These are phyloP conservation scores for Scylla paramamosain DNA, from an alignment of 1,140 invertebrate genomes.

Conservation along the genomic window DNA sequence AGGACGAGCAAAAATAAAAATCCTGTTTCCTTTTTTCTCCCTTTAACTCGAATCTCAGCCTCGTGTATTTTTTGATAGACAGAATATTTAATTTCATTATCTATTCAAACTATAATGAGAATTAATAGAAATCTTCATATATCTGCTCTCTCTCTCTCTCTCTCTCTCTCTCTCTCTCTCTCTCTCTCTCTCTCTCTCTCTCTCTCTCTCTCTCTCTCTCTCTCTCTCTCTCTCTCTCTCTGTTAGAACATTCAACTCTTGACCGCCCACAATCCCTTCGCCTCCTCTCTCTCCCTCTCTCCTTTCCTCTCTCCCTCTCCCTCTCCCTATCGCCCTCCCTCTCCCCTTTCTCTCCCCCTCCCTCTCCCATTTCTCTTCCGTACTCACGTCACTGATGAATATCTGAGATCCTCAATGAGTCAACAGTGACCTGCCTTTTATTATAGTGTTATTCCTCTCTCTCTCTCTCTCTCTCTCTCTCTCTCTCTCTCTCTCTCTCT, in stretches of 20 bases:
- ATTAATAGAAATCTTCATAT: too few species aligned
- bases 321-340: neutral
- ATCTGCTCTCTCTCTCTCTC: too few species aligned
- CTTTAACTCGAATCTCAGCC: too few species aligned
- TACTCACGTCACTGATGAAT: neutral
- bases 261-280: neutral
- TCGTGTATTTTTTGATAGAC: too few species aligned
- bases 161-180: too few species aligned
- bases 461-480: neutral
- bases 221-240: conserved; percentile 17
- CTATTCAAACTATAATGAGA: too few species aligned
- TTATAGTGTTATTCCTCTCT: neutral
- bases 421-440: neutral
- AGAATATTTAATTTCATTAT: too few species aligned
- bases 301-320: neutral
- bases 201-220: too few species aligned
- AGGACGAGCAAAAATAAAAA: too few species aligned
- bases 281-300: neutral
- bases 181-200: too few species aligned
- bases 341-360: neutral
- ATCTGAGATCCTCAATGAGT: neutral
- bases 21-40: too few species aligned
- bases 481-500: conserved; percentile 24
- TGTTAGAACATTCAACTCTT: conserved; percentile 29
- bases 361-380: neutral